Percentiles rank a stretch among this genome's conserved stretches.
Conservation (phyloP, 2,888 invertebrate species). For the Lasioglossum calceatum region DNA sequence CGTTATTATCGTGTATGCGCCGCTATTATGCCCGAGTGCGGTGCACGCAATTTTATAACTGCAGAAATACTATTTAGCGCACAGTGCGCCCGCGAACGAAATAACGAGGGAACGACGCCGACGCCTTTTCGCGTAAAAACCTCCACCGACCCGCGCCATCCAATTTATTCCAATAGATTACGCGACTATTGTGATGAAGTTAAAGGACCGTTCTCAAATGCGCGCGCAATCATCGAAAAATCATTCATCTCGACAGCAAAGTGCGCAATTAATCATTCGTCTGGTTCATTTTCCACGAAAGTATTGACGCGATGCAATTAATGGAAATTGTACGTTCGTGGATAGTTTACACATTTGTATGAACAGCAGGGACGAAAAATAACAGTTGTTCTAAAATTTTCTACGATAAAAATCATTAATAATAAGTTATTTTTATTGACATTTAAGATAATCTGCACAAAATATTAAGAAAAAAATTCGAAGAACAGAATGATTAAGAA, state of each 20-base stretch:
- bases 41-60: neutral
- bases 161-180: neutral
- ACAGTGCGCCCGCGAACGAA: neutral
- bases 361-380: too few relatives aligned
- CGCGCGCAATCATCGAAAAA: neutral
- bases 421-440: too few relatives aligned
- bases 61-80: conserved; percentile 7
- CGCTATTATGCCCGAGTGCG: neutral
- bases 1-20: conserved; percentile 1
- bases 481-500: too few relatives aligned
- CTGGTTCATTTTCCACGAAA: neutral
- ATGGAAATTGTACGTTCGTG: neutral
- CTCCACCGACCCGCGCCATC: neutral
- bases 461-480: too few relatives aligned
- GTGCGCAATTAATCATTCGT: neutral
- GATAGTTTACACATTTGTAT: neutral
- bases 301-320: neutral
- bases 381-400: too few relatives aligned
- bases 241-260: neutral
- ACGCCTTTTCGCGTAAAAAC: neutral
- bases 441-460: too few relatives aligned
- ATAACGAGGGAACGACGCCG: neutral
- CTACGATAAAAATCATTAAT: too few relatives aligned
- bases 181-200: neutral
- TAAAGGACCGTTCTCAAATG: too few relatives aligned